phyloP scores from a whole-genome alignment of 2,113 vertebrate species.

The Perca flavescens region DNA sequence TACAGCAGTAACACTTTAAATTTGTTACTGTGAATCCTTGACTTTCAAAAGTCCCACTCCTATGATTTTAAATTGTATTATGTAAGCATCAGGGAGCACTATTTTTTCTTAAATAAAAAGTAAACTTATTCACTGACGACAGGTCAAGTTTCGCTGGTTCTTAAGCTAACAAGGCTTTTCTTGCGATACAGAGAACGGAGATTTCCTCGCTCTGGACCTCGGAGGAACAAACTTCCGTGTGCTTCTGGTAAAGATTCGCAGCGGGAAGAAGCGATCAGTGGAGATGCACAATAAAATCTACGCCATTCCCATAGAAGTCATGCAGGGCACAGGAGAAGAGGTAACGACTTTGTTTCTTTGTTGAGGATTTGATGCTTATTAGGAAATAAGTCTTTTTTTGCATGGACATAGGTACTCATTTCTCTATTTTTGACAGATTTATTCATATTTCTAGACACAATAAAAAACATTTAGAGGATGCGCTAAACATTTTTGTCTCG shows the following conservation, averaged over 20 bases:
- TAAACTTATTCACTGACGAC: not conserved
- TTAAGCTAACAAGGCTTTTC: not conserved
- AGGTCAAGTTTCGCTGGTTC: not conserved
- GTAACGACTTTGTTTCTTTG: constrained; percentile 63
- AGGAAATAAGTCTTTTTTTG: no score
- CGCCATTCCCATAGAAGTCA: constrained; percentile 94
- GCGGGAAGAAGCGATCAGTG: constrained; percentile 92
- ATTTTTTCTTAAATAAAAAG: not conserved
- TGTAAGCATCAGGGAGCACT: no score
- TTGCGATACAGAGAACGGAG: constrained; percentile 89
- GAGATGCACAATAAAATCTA: constrained; percentile 99
- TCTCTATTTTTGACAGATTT: not conserved
- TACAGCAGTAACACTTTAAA: not conserved
- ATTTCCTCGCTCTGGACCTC: constrained; percentile 96
- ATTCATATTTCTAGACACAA: not conserved
- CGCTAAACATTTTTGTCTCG: not conserved
- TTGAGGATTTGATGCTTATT: not conserved
- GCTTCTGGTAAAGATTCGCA: constrained; percentile 96
- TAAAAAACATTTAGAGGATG: not conserved
- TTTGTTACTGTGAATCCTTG: not conserved
- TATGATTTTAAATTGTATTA: no score
- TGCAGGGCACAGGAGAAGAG: constrained; percentile 98
- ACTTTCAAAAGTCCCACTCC: not conserved
- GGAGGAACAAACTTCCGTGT: constrained; percentile 98
- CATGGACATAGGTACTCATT: no score